Base-by-base conservation (phyloP, 2,797 vertebrate genomes). In the Sebastes taczanowskii region DNA sequence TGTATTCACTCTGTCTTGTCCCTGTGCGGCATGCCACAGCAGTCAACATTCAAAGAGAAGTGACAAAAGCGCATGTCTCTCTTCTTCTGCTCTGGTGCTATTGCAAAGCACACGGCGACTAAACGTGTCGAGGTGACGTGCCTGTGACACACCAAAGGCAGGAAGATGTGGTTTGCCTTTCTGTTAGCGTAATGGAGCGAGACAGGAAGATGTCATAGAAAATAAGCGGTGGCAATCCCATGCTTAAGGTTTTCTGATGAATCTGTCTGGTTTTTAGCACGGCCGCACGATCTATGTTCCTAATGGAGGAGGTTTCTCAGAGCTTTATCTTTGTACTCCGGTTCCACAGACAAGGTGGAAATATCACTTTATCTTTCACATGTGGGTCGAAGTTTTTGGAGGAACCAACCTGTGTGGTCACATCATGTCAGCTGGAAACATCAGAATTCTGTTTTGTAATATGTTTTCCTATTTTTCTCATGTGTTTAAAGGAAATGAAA, bases 181-280 rank as follows among this genome's bases (percentile, higher is more conserved):
- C 82, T 86, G 81, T 82, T 4, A 89, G 91, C 94, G 95, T 95
- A 95, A 96, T 65, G 94, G 95, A 95, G 95, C 32, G 65, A 75
- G 38, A 90, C 90, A 94, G 93, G 92, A 96, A 95, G 91, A 66
- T 93, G 95, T 95, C 93, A 96, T 85, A 96, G 95, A 95, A 95
- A 95, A 94, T 88, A 73, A 89, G 86, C 52, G 55, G 84, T 88
- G 90, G 89, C 70, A 87, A 92, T 91, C 94, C 94, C 91, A 88
- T 91, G 83, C 67, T 78, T 53, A 46, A 88, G 84, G 34, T 88
- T 93, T 94, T 96, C 93, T 94, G 84, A 86, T 89, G 60, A 94
- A 93, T 87, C 80, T 81, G 71, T 89, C 58, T 86, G 90, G 84
- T 92, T 72, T 52, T 86, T 80, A 38, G 67, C 61, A 38, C 56